Conservation (phyloP, 2,113 vertebrate species). For the Chaetura pelagica region DNA sequence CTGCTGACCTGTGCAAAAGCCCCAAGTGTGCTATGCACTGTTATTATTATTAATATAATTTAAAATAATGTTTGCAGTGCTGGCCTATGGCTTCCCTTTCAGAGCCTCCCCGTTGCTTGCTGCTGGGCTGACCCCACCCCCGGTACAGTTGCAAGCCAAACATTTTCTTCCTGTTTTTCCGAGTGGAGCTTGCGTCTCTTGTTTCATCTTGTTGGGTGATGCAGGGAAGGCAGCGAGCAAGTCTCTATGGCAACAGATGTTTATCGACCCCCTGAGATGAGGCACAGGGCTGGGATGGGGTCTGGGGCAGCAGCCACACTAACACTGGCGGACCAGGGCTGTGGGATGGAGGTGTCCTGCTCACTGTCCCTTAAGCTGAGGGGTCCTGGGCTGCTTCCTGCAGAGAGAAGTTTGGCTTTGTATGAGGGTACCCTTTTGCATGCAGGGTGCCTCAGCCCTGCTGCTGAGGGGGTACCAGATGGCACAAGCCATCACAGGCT, state of each 20-base stretch:
- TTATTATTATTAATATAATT: background rate
- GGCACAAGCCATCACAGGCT: background rate
- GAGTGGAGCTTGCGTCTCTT: constrained; percentile 33
- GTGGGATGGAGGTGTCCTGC: accelerated
- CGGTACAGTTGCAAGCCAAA: constrained; percentile 59
- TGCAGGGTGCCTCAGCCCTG: background rate
- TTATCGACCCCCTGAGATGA: constrained; percentile 60
- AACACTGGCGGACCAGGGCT: background rate
- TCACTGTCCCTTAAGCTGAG: background rate
- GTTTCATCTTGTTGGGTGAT: constrained; percentile 68
- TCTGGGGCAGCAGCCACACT: background rate
- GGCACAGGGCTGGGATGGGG: constrained; percentile 22
- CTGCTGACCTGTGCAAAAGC: background rate
- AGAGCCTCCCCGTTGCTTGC: background rate
- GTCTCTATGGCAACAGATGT: constrained; percentile 78
- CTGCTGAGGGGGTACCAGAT: no score
- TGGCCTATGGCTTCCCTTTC: background rate
- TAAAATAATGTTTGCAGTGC: accelerated
- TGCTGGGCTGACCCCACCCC: background rate
- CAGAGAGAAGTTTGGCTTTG: background rate
- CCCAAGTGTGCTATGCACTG: background rate
- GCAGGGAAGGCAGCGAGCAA: constrained; percentile 7
- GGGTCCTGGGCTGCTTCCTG: background rate
- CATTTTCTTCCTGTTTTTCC: constrained; percentile 68
- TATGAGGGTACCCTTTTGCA: accelerated